Percentiles rank a stretch among this genome's conserved stretches.
Conservation (phyloP, 2,888 invertebrate species). For the Agrypnus murinus region DNA sequence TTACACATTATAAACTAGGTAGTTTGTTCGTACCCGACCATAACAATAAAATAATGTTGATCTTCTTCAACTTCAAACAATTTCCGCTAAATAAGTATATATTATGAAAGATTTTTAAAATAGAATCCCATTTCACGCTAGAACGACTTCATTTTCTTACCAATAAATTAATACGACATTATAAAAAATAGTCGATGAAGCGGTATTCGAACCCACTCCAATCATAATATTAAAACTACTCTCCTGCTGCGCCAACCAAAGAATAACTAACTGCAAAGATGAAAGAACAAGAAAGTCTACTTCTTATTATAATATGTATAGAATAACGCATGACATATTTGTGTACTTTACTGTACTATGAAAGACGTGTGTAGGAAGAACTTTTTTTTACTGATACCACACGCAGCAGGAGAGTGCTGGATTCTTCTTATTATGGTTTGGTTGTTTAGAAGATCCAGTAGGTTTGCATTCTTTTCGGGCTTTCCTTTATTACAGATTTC, state of each 20-base stretch:
- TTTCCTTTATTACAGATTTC: neutral
- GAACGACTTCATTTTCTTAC: neutral
- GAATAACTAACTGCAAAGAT: neutral
- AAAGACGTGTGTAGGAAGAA: constrained; percentile 20
- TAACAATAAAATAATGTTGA: too few relatives aligned
- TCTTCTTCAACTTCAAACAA: too few relatives aligned
- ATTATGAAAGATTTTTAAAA: too few relatives aligned
- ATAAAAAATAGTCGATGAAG: neutral
- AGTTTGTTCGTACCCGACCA: too few relatives aligned
- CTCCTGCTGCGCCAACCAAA: neutral
- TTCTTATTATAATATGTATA: too few relatives aligned
- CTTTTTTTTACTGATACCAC: constrained; percentile 14
- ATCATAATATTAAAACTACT: neutral
- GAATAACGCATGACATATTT: constrained; percentile 12
- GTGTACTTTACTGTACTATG: constrained; percentile 1
- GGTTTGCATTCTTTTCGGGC: neutral
- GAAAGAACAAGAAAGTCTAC: constrained; percentile 1
- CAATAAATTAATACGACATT: neutral
- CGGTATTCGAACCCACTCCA: constrained; percentile 3
- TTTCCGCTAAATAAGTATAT: too few relatives aligned
- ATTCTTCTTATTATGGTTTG: constrained; percentile 1
- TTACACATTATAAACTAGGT: too few relatives aligned
- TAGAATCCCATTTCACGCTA: too few relatives aligned
- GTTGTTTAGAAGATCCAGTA: neutral
- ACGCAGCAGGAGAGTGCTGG: constrained; percentile 4